A percentile compares a stretch with the other conserved stretches of the same genome.
Conservation (phyloP, 1,140 invertebrate genomes). For the Phortica variegata region DNA sequence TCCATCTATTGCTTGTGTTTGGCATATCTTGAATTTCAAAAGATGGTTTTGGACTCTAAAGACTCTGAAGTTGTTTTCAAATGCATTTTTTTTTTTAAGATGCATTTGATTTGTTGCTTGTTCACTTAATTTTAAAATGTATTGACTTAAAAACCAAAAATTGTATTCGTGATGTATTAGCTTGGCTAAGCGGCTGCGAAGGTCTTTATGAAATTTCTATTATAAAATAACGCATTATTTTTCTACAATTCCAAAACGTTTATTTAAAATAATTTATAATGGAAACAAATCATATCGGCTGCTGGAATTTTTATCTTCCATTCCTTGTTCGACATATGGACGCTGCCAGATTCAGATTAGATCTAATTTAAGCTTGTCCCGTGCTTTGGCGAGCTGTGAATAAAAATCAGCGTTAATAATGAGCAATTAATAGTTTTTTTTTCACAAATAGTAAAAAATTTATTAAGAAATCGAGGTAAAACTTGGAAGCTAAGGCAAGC, state of each 20-base stretch:
- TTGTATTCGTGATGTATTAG: too few relatives aligned
- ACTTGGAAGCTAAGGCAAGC: slow-evolving; percentile 1
- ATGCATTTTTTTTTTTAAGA: slow-evolving; percentile 3
- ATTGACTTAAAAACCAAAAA: too few relatives aligned
- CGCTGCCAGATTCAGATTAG: slow-evolving; percentile 23
- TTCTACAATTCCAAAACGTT: slow-evolving; percentile 14
- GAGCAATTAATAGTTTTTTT: slow-evolving; percentile 1
- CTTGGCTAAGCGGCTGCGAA: too few relatives aligned
- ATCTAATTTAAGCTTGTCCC: too few relatives aligned
- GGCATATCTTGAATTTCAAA: too few relatives aligned
- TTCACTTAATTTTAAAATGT: too few relatives aligned
- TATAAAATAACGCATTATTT: too few relatives aligned
- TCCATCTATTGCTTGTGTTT: too few relatives aligned
- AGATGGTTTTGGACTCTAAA: slow-evolving; percentile 5
- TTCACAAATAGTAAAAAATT: neutral
- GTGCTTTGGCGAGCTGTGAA: slow-evolving; percentile 27
- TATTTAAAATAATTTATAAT: slow-evolving; percentile 25
- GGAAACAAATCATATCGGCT: slow-evolving; percentile 25
- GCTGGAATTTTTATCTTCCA: slow-evolving; percentile 5
- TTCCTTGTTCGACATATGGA: slow-evolving; percentile 1
- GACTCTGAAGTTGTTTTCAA: slow-evolving; percentile 12
- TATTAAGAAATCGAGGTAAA: neutral
- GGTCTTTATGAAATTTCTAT: too few relatives aligned
- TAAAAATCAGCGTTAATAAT: slow-evolving; percentile 3
- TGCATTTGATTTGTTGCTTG: slow-evolving; percentile 10